Percentiles rank a stretch among this genome's conserved stretches.
Evolutionary conservation across 2,888 invertebrate species (phyloP).

Genomic region (Dicyrtoma fusca): DNA sequence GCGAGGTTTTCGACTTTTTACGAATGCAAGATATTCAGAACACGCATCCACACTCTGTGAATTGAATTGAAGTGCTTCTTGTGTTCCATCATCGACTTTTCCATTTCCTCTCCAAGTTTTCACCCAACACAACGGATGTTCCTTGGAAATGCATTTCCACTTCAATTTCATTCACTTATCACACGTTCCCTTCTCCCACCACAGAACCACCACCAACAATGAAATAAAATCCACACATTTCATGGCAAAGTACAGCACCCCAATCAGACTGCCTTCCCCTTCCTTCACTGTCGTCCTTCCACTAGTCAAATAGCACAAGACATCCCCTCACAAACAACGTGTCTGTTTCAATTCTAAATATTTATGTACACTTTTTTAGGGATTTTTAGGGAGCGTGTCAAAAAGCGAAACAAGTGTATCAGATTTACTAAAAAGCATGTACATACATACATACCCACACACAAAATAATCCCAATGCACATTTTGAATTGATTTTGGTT

Average conservation of each 20-base stretch:
- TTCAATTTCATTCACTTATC: constrained; percentile 49
- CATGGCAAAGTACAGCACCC: background rate
- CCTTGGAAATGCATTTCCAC: constrained; percentile 49
- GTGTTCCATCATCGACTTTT: constrained; percentile 37
- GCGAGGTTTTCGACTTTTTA: background rate
- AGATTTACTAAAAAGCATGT: too few species aligned
- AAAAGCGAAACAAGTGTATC: too few species aligned
- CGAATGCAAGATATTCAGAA: constrained; percentile 39
- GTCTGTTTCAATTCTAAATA: background rate
- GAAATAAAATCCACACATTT: too few species aligned
- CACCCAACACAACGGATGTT: constrained; percentile 44
- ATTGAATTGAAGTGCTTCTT: constrained; percentile 40
- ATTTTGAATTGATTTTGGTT: too few species aligned
- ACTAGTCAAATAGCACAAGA: constrained; percentile 4
- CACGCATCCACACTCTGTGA: constrained; percentile 45
- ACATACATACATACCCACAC: too few species aligned
- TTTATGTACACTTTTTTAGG: background rate
- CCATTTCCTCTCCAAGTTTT: constrained; percentile 42
- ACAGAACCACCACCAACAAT: constrained; percentile 9
- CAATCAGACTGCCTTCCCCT: background rate
- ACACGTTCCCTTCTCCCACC: constrained; percentile 33
- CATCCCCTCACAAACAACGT: background rate
- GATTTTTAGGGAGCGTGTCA: too few species aligned
- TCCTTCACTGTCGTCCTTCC: too few species aligned
- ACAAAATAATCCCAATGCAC: too few species aligned